Evolutionary conservation across 2,888 invertebrate species (phyloP).

Genomic region (Drosophila mimica): DNA sequence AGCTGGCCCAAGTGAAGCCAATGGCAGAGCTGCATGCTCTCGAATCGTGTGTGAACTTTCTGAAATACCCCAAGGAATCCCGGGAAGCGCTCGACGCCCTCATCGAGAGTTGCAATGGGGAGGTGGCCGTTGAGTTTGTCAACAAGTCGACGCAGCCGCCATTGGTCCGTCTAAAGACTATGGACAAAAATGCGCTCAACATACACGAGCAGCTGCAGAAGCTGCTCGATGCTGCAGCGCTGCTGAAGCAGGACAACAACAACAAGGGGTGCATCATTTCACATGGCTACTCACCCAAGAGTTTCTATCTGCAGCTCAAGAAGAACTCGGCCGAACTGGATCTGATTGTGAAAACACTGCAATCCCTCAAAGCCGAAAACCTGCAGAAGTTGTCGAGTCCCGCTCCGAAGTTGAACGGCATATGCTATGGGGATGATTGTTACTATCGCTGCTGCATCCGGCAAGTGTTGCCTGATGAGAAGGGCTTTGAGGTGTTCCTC

Average conservation of each 20-base stretch:
- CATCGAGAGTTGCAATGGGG: slow-evolving; percentile 75
- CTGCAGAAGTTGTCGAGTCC: slow-evolving; percentile 33
- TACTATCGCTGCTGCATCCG: slow-evolving; percentile 92
- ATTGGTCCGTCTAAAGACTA: slow-evolving; percentile 71
- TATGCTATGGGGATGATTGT: slow-evolving; percentile 88
- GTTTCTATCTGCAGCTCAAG: slow-evolving; percentile 90
- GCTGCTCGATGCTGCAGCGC: slow-evolving; percentile 62
- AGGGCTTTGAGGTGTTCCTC: slow-evolving; percentile 89
- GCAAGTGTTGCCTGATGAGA: slow-evolving; percentile 88
- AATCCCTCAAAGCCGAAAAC: slow-evolving; percentile 69
- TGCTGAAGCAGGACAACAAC: slow-evolving; percentile 36
- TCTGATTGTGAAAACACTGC: slow-evolving; percentile 65
- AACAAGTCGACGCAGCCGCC: slow-evolving; percentile 65
- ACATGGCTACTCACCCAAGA: slow-evolving; percentile 88
- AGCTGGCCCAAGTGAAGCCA: slow-evolving; percentile 86
- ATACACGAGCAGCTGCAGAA: slow-evolving; percentile 76
- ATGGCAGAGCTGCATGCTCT: slow-evolving; percentile 88
- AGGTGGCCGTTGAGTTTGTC: slow-evolving; percentile 76
- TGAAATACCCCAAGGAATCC: slow-evolving; percentile 69
- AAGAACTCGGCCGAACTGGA: slow-evolving; percentile 82
- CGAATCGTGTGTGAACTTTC: slow-evolving; percentile 86
- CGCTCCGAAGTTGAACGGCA: slow-evolving; percentile 34
- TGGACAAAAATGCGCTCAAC: slow-evolving; percentile 69
- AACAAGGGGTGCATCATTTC: slow-evolving; percentile 87
- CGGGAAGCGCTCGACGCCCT: slow-evolving; percentile 75